Base-by-base conservation (phyloP, 2,113 vertebrate genomes). In the Elephas maximus region DNA sequence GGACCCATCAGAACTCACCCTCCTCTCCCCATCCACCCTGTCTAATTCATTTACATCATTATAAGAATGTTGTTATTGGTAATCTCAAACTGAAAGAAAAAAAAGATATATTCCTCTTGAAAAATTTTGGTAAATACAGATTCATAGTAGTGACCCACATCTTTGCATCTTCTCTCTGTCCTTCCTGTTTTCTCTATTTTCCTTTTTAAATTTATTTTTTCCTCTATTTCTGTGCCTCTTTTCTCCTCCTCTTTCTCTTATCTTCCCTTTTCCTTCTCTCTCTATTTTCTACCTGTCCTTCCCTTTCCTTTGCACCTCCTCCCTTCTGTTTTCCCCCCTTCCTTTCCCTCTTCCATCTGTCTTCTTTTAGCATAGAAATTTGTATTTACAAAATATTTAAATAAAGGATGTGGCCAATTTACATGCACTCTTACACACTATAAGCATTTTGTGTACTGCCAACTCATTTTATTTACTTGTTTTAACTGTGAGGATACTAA, bases 391-490 rank as follows among this genome's bases (percentile, higher is more conserved):
- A 84, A 97, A 92, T 81, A 37, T 81, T 91, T 94, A 95, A 93
- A 93, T 94, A 74, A 97, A 92, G 44, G 76, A 87, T 77, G 33
- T 92, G 62, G 45, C 44, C 33, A 93, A 95, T 96, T 97, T 95
- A 62, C 33, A 77, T 74, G 44, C 94, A 83, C 51, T 91, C 44
- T 77, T 93, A 71, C 23, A 85, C 33, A 76, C 11, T 44, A 85
- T 74, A 95, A 96, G 83, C 71, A 73, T 95, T 97, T 97, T 95
- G n/a, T 86, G 81, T 94, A 63, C 88, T 88, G 45, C 84, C 80
- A 87, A 88, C 8, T 91, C 81, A 80, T 94, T 98, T 84, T 74
- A 97, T 97, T 98, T 95, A 85, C 87, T 97, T 97, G 63, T 90
- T 96, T 96, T 95, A 97, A 97, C 90, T 95, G 87, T 94, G 83